Evolutionary conservation across 2,797 vertebrate genomes (phyloP).

Genomic region (Brachyrhaphis roseni): DNA sequence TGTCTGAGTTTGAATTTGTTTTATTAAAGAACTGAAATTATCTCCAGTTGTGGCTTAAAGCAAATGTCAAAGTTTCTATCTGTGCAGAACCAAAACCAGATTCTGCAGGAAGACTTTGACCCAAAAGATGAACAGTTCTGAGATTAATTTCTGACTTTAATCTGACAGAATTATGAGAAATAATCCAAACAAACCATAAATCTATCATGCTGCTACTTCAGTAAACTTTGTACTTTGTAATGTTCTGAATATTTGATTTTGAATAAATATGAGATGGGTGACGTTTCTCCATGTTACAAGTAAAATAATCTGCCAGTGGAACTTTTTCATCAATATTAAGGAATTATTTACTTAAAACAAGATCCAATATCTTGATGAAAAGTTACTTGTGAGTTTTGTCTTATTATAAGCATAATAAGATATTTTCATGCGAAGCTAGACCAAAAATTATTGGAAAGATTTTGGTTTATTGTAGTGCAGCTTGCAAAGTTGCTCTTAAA

Average conservation of each 20-base stretch:
- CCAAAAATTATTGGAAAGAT: no score
- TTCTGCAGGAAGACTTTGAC: background rate
- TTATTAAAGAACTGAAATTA: background rate
- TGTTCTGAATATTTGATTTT: background rate
- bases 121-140: background rate
- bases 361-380: no score
- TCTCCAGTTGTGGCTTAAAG: background rate
- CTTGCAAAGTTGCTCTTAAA: background rate
- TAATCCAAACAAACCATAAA: background rate
- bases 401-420: no score
- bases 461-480: no score
- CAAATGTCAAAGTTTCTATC: background rate
- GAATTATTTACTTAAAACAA: no score
- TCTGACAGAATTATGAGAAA: background rate
- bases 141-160: background rate
- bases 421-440: no score
- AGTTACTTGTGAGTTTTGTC: no score
- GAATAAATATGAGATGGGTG: no score
- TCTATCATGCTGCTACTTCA: background rate
- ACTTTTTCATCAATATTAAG: no score
- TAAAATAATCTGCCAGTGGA: no score
- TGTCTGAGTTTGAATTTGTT: background rate
- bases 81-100: background rate
- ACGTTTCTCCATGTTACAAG: no score
- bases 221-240: background rate